Evolutionary conservation across 35 echinoderm and acorn worm genomes (phyloP).

Genomic region (Heliocidaris erythrogramma): DNA sequence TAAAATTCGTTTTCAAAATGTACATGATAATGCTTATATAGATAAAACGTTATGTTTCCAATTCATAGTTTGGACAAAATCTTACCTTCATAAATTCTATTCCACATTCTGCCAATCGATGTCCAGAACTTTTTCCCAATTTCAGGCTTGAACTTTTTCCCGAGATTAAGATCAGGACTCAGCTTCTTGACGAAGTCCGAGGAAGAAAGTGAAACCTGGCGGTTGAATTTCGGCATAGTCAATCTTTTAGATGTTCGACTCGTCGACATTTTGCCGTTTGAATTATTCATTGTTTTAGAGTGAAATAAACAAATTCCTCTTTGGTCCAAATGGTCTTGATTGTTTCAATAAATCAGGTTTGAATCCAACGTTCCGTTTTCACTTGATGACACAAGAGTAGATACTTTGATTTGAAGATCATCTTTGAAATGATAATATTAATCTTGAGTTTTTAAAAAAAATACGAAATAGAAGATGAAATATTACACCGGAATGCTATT

Average conservation of each 20-base stretch:
- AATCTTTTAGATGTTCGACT: background rate
- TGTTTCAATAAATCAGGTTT: too few relatives aligned
- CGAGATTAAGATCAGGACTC: background rate
- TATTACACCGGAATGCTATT: background rate
- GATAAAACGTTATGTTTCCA: background rate
- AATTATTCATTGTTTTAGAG: background rate
- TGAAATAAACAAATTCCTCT: background rate
- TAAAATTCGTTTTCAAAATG: too few relatives aligned
- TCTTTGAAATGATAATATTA: background rate
- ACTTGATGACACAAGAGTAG: background rate
- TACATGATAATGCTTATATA: background rate
- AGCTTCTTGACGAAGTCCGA: conserved; percentile 13
- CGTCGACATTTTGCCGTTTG: background rate
- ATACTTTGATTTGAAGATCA: background rate
- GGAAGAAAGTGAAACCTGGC: background rate
- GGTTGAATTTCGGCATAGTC: background rate
- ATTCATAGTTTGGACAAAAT: background rate
- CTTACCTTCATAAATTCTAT: conserved; percentile 25
- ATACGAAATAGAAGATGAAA: background rate
- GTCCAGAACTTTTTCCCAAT: conserved; percentile 24
- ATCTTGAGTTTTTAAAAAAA: background rate
- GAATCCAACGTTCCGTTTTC: background rate
- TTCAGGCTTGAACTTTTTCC: background rate
- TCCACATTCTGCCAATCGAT: background rate
- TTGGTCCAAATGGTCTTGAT: background rate